Evolutionary conservation across 2,888 invertebrate species (phyloP).

Genomic region (Brachylomia viminalis): DNA sequence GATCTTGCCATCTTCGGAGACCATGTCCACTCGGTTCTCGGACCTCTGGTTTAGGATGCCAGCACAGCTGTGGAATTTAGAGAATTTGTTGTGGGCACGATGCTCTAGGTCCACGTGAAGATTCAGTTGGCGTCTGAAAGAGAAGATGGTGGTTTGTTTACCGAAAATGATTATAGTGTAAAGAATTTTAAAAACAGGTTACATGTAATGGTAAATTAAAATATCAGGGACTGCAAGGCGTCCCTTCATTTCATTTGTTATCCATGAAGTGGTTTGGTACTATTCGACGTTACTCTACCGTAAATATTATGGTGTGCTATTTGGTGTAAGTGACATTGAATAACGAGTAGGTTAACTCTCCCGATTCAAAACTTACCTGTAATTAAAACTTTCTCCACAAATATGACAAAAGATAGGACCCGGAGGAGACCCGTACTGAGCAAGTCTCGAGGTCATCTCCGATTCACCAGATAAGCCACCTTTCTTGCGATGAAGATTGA

Average conservation of each 20-base stretch:
- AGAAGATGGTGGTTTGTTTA: too few relatives aligned
- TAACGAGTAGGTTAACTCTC: too few relatives aligned
- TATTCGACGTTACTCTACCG: too few relatives aligned
- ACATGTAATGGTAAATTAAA: too few relatives aligned
- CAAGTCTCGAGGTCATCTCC: conserved; percentile 62
- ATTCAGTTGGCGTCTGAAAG: conserved; percentile 79
- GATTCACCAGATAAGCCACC: conserved; percentile 66
- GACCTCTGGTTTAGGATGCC: conserved; percentile 70
- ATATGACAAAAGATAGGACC: conserved; percentile 75
- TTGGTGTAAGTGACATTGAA: too few relatives aligned
- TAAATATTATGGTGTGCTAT: too few relatives aligned
- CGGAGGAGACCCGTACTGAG: conserved; percentile 46
- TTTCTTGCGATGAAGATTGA: conserved; percentile 68
- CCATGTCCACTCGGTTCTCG: conserved; percentile 54
- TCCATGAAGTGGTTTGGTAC: too few relatives aligned
- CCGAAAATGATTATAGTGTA: too few relatives aligned
- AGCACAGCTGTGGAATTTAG: conserved; percentile 80
- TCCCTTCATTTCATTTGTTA: too few relatives aligned
- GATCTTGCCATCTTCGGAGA: conserved; percentile 71
- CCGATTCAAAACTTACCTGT: conserved; percentile 69
- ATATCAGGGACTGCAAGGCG: too few relatives aligned
- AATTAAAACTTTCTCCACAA: conserved; percentile 81
- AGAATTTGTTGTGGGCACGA: conserved; percentile 75
- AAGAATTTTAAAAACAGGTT: too few relatives aligned
- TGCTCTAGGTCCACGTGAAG: conserved; percentile 81